Evolutionary conservation across 2,797 vertebrate species (phyloP).

Genomic region (Leptodactylus fallax): DNA sequence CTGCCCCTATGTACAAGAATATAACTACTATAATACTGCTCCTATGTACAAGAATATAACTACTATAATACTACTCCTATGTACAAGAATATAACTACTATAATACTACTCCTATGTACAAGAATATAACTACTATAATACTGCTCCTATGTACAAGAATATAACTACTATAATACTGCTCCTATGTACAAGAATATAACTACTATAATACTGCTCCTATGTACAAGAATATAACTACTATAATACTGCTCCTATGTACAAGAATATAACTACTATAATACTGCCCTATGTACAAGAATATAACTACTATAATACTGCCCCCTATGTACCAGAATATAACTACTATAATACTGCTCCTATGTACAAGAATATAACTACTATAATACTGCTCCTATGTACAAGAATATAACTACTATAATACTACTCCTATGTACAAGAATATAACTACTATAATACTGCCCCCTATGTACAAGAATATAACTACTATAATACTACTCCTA

Average conservation of each 20-base stretch:
- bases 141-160: background rate
- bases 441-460: conserved; percentile 1
- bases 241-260: no score
- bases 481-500: no score
- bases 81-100: no score
- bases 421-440: background rate
- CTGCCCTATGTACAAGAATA: background rate
- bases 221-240: conserved; percentile 1
- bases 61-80: background rate
- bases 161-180: background rate
- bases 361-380: background rate
- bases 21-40: no score
- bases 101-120: background rate
- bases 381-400: no score
- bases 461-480: no score
- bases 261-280: no score
- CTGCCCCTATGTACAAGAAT: no score
- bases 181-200: background rate
- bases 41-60: conserved; percentile 1
- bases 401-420: no score
- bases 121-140: conserved; percentile 4
- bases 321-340: no score
- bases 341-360: conserved; percentile 1
- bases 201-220: conserved; percentile 1
- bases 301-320: conserved; percentile 4